Evolutionary conservation across 2,888 invertebrate genomes (phyloP), one percentile per base, ranked within the genome.

Genomic region (Eupithecia dodoneata): DNA sequence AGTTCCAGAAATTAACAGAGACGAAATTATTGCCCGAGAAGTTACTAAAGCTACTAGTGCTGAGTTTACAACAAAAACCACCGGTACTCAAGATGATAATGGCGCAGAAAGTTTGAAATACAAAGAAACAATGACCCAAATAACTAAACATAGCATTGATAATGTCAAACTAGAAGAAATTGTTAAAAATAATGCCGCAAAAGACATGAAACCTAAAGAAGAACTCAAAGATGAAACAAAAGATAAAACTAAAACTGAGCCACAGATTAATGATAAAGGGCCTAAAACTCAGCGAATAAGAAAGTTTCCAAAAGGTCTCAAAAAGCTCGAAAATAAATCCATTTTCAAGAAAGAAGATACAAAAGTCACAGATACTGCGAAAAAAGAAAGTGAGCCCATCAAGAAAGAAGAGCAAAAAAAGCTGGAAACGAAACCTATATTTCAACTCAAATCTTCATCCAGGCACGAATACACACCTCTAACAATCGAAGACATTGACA

Each of bases 401-500:
- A 65, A 67, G 72, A 74, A 63, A 69, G 78, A 78, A 15, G 76
- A 78, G 2, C 18, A 18, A 45, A 69, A 41, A 71, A 76, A 59
- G 79, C 41, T 76, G 55, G 91, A 92, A 59, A 69, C 75, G 4
- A 92, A 89, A 87, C 76, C 78, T 13, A 78, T 76, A 70, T 76
- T 70, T 67, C 91, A 93, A 63, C 41, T 66, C 7, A 66, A 66
- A 42, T 42, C 66, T 7, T 66, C 66, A 41, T 41, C 66, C 13
- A 66, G 42, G 42, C 66, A 66, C 42, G 41, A 15, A 15, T 66
- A 42, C 7, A 63, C 30, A 63, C 15, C 13, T 42, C 7, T 42
- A 7, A 42, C 42, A 6, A 18, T 42, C 2, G 66, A 42, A 42
- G 66, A 66, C 41, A 66, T 66, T 66, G 66, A 66, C 18, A 41